These are phyloP conservation scores for Myrmecophaga tridactyla DNA, from an alignment of 2,113 vertebrate species.

Conservation along the genomic window DNA sequence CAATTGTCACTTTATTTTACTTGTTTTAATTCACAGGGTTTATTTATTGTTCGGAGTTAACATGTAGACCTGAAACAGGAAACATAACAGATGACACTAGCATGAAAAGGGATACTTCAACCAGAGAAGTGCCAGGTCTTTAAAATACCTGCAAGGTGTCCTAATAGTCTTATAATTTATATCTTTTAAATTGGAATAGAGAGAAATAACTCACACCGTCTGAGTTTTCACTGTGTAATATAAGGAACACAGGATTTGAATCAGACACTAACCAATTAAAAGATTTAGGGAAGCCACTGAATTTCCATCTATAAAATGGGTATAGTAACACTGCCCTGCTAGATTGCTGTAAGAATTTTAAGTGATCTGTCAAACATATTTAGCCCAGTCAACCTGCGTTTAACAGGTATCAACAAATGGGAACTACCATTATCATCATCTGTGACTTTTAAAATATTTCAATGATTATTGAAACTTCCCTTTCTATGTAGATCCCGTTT, in stretches of 20 bases:
- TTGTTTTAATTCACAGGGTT: conserved; percentile 69
- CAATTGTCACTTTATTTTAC: conserved; percentile 65
- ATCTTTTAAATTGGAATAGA: not conserved
- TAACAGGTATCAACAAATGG: not conserved
- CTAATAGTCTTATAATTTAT: not conserved
- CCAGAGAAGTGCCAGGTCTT: not conserved
- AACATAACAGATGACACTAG: conserved; percentile 43
- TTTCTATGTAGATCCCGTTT: not conserved
- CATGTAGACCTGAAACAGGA: conserved; percentile 35
- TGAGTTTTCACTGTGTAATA: not conserved
- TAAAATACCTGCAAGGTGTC: not conserved
- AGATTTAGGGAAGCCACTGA: not conserved
- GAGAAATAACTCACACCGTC: not conserved
- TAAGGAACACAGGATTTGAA: not conserved
- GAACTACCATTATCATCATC: not conserved
- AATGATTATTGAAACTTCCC: not conserved
- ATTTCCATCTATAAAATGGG: not conserved
- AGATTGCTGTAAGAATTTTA: not conserved
- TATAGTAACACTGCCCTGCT: not conserved
- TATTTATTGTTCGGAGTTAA: conserved; percentile 64
- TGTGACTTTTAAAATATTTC: not conserved
- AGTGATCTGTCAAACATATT: not conserved
- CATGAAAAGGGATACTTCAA: conserved; percentile 36
- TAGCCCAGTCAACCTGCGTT: not conserved
- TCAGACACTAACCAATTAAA: not conserved